Conservation (phyloP, 2,113 vertebrate species). For the Setophaga petechia region DNA sequence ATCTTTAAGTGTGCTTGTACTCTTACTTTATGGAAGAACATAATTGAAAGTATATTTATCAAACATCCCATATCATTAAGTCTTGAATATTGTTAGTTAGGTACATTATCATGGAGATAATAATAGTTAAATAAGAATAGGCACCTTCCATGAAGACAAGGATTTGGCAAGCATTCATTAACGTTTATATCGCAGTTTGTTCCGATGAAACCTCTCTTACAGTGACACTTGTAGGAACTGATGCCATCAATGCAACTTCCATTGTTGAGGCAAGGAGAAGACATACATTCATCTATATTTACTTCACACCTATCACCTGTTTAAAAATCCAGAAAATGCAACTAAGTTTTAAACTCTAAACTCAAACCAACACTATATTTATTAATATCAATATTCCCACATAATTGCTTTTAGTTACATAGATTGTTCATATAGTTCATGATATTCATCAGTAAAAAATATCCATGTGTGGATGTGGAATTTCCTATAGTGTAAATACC, state of each 20-base stretch:
- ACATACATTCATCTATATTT: slow-evolving; percentile 78
- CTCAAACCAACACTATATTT: neutral
- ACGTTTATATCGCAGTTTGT: slow-evolving; percentile 76
- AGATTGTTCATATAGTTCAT: neutral
- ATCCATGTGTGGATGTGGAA: neutral
- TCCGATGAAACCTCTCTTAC: slow-evolving; percentile 74
- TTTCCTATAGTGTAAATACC: neutral
- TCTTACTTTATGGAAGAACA: slow-evolving; percentile 50
- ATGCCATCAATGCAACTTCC: slow-evolving; percentile 75
- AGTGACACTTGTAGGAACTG: slow-evolving; percentile 76
- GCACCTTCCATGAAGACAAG: slow-evolving; percentile 84
- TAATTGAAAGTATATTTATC: slow-evolving; percentile 75
- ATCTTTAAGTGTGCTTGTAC: slow-evolving; percentile 51
- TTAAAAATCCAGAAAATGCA: neutral
- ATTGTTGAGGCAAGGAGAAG: slow-evolving; percentile 76
- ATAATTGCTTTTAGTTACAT: neutral
- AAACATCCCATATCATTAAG: slow-evolving; percentile 42
- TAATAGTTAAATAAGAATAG: slow-evolving; percentile 62
- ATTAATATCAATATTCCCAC: neutral
- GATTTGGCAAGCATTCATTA: slow-evolving; percentile 80
- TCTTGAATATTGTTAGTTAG: slow-evolving; percentile 50
- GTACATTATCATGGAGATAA: slow-evolving; percentile 18
- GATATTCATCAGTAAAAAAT: neutral
- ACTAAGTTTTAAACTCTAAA: neutral
- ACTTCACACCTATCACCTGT: slow-evolving; percentile 77